These are phyloP conservation scores for Oceanites oceanicus DNA, from an alignment of 2,113 vertebrate species.

Conservation along the genomic window DNA sequence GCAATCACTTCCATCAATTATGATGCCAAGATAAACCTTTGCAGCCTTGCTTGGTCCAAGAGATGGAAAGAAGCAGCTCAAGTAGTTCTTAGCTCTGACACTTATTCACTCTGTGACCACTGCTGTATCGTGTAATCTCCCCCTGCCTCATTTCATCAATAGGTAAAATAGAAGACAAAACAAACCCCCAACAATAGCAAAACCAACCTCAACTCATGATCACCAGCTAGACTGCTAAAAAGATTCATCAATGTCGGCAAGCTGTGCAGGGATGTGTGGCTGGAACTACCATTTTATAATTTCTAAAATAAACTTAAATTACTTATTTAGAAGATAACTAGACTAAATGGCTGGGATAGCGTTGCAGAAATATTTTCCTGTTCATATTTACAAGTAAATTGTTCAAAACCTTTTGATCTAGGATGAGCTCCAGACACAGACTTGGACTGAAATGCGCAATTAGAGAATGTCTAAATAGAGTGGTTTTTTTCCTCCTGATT, in stretches of 20 bases:
- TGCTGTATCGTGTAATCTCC: not conserved
- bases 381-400: not conserved
- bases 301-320: not conserved
- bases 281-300: not conserved
- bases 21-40: not conserved
- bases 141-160: not conserved
- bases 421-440: not conserved
- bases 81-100: not conserved
- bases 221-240: not conserved
- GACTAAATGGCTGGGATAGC: not conserved
- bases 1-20: not conserved
- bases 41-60: not conserved
- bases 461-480: not conserved
- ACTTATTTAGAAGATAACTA: not conserved
- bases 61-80: not conserved
- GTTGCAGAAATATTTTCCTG: not conserved
- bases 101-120: not conserved
- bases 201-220: not conserved
- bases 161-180: not conserved
- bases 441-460: not conserved
- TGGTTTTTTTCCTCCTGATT: not conserved
- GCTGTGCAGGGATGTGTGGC: not conserved
- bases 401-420: not conserved
- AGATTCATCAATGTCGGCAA: not conserved
- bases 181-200: rapidly evolving